These are phyloP conservation scores for Archaeoteleia sp. DNA, from an alignment of 2,888 invertebrate species.

Conservation along the genomic window DNA sequence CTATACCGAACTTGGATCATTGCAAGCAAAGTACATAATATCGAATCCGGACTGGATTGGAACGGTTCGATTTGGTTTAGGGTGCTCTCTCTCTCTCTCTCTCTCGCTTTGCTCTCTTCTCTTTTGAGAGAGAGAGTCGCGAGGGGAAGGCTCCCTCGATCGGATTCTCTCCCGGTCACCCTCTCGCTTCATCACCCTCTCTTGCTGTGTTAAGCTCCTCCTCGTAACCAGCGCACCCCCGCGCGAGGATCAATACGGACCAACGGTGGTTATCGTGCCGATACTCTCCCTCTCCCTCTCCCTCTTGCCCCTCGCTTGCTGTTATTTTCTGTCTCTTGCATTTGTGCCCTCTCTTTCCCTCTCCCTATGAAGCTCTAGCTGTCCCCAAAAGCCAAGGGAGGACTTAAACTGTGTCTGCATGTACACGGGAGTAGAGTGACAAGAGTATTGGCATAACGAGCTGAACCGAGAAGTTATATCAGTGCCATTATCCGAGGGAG, in stretches of 20 bases:
- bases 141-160: slow-evolving; percentile 29
- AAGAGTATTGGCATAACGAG: slow-evolving; percentile 48
- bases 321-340: no score
- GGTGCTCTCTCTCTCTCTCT: no score
- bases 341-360: background rate
- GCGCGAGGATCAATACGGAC: slow-evolving; percentile 72
- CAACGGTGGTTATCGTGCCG: slow-evolving; percentile 70
- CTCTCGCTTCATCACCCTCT: slow-evolving; percentile 37
- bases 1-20: slow-evolving; percentile 33
- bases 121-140: no score
- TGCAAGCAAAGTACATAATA: slow-evolving; percentile 44
- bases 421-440: slow-evolving; percentile 34
- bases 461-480: slow-evolving; percentile 21
- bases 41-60: slow-evolving; percentile 42
- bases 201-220: slow-evolving; percentile 44
- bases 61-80: slow-evolving; percentile 49
- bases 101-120: no score
- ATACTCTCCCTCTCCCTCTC: slow-evolving; percentile 34
- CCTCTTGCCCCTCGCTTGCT: no score
- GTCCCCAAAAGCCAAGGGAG: slow-evolving; percentile 33
- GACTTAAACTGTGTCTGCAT: slow-evolving; percentile 34
- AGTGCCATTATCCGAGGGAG: slow-evolving; percentile 20
- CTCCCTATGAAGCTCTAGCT: background rate
- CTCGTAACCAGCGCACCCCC: slow-evolving; percentile 46
- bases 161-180: slow-evolving; percentile 21